phyloP scores from a whole-genome alignment of 2,797 vertebrate species.

The Cossypha dichroa region DNA sequence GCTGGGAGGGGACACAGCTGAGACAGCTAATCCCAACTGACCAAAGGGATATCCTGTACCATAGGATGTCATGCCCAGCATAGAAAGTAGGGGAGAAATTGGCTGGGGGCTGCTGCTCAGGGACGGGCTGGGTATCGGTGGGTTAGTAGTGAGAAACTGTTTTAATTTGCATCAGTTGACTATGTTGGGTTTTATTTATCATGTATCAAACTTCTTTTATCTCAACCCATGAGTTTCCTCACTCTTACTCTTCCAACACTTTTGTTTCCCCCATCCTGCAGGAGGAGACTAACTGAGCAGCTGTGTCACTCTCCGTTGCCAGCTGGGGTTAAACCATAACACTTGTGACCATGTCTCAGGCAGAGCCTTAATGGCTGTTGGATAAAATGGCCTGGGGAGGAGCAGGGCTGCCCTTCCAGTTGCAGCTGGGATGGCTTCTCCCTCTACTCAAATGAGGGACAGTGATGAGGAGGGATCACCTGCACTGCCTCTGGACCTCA shows the following conservation, averaged over 20 bases:
- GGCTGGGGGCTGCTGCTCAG: not conserved
- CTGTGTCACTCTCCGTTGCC: not conserved
- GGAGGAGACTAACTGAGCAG: not conserved
- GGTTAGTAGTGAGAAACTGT: not conserved
- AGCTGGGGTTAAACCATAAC: not conserved
- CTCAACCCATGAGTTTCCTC: not conserved
- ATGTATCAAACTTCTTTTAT: not conserved
- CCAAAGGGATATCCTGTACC: not conserved
- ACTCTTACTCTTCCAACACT: not conserved
- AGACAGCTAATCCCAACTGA: not conserved
- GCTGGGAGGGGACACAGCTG: not conserved
- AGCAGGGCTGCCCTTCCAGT: not conserved
- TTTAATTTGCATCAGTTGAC: not conserved
- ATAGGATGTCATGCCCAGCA: fast-evolving
- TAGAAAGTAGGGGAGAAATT: not conserved
- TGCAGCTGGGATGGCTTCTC: not conserved
- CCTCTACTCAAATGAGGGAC: not conserved
- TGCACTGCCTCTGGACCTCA: not conserved
- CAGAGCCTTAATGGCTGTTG: not conserved
- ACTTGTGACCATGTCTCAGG: not conserved
- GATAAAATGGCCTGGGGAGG: not conserved
- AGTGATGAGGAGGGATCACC: not conserved
- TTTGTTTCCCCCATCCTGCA: not conserved
- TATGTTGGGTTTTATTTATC: not conserved
- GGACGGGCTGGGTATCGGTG: fast-evolving